Evolutionary conservation across 2,888 invertebrate genomes (phyloP).

Genomic region (Sminthurides aquaticus): DNA sequence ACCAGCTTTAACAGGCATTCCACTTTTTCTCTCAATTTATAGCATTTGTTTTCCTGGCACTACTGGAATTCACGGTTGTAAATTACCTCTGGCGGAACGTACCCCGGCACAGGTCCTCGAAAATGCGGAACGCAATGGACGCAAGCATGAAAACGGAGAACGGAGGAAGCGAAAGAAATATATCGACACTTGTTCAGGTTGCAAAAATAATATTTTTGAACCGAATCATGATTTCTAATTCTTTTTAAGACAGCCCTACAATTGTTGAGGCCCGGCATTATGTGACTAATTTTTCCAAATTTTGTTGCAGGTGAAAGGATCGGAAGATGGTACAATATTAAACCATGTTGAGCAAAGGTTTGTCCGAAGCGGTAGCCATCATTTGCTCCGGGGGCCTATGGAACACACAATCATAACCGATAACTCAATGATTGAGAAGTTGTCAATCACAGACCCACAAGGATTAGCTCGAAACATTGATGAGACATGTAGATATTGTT

Average conservation of each 20-base stretch:
- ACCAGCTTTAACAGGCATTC: too few species aligned
- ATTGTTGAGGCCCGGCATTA: too few species aligned
- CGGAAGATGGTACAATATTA: slow-evolving; percentile 25
- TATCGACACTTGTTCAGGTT: slow-evolving; percentile 20
- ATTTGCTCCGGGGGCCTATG: slow-evolving; percentile 21
- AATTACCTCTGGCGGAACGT: slow-evolving; percentile 40
- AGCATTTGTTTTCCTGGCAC: slow-evolving; percentile 50
- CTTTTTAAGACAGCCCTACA: too few species aligned
- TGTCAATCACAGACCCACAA: slow-evolving; percentile 7
- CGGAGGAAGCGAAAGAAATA: slow-evolving; percentile 12
- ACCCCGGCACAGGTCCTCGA: slow-evolving; percentile 10
- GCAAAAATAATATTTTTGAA: too few species aligned
- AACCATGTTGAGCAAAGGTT: slow-evolving; percentile 37
- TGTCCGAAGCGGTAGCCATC: slow-evolving; percentile 26
- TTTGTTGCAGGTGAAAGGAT: slow-evolving; percentile 22
- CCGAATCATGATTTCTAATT: too few species aligned
- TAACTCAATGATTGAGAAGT: not conserved
- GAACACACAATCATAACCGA: slow-evolving; percentile 14
- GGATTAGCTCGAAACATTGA: slow-evolving; percentile 17
- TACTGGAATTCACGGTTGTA: slow-evolving; percentile 49
- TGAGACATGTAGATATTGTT: slow-evolving; percentile 44
- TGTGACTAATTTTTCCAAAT: too few species aligned
- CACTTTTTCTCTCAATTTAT: too few species aligned
- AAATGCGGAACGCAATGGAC: not conserved
- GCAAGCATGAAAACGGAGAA: not conserved